Percentiles rank a stretch among this genome's conserved stretches.
These are phyloP conservation scores for Scaptomyza hsui DNA, from an alignment of 1,140 invertebrate genomes.

Conservation along the genomic window DNA sequence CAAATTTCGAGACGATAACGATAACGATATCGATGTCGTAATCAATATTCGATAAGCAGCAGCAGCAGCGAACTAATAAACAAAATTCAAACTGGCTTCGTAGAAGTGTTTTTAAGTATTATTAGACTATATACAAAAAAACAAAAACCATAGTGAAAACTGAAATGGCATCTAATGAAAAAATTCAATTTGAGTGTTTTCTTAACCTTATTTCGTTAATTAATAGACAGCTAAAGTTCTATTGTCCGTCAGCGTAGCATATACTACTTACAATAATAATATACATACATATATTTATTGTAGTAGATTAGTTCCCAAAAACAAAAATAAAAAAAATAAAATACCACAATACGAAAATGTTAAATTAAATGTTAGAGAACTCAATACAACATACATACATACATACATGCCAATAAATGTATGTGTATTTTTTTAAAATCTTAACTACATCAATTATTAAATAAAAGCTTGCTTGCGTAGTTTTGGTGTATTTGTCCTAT, in stretches of 20 bases:
- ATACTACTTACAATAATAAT: constrained; percentile 11
- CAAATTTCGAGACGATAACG: constrained; percentile 13
- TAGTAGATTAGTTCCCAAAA: constrained; percentile 2
- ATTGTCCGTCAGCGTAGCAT: constrained; percentile 16
- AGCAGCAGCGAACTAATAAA: constrained; percentile 58
- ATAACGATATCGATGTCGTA: constrained; percentile 21
- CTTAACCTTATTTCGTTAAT: constrained; percentile 7
- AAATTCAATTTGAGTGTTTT: constrained; percentile 22
- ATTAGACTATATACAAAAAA: constrained; percentile 55
- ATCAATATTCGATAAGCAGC: constrained; percentile 24
- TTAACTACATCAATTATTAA: constrained; percentile 20
- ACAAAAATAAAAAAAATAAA: too few species aligned
- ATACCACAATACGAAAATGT: constrained; percentile 22
- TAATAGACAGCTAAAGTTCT: constrained; percentile 20
- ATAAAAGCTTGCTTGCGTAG: constrained; percentile 44
- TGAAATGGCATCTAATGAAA: constrained; percentile 3
- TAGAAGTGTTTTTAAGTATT: constrained; percentile 83
- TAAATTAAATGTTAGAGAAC: constrained; percentile 46
- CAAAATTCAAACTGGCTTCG: constrained; percentile 77
- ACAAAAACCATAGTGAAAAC: constrained; percentile 15
- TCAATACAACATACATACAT: not conserved
- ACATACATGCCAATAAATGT: constrained; percentile 11
- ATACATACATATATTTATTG: constrained; percentile 7
- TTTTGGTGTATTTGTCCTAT: constrained; percentile 10
- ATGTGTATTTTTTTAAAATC: constrained; percentile 25